Evolutionary conservation across 2,888 invertebrate genomes (phyloP).

Genomic region (Oxystoma pomonae): DNA sequence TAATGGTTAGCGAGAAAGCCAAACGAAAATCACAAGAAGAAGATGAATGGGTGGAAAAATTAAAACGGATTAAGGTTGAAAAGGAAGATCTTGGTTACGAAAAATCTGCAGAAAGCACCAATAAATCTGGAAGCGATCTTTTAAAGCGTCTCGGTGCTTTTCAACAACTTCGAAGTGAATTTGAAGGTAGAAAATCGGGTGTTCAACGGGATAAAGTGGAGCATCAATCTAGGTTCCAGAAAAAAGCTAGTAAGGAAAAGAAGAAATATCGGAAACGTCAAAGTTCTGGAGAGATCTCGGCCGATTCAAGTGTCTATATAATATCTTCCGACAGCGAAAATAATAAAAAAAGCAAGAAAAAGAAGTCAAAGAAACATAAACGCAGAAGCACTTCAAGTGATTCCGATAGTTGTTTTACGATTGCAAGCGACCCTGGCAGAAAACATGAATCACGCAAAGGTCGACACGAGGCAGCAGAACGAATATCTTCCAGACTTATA

Average conservation of each 20-base stretch:
- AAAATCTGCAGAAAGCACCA: not conserved
- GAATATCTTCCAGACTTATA: no score
- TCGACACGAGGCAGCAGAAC: no score
- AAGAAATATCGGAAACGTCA: not conserved
- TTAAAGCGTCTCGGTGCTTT: not conserved
- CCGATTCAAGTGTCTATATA: not conserved
- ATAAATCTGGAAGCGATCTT: not conserved
- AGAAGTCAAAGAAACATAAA: not conserved
- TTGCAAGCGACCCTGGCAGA: not conserved
- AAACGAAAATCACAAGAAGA: not conserved
- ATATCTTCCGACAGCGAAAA: not conserved
- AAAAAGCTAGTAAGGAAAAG: no score
- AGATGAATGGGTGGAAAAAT: not conserved
- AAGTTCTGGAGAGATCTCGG: not conserved
- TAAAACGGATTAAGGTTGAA: not conserved
- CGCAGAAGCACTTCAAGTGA: not conserved
- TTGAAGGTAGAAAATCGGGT: not conserved
- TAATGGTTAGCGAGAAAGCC: not conserved
- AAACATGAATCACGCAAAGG: not conserved
- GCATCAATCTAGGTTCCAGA: no score
- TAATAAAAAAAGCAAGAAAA: not conserved
- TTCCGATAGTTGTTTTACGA: not conserved
- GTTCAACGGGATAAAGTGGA: no score
- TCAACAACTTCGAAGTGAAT: not conserved
- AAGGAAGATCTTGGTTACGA: not conserved